phyloP scores from a whole-genome alignment of 2,888 invertebrate genomes.

The Melieria crassipennis region DNA sequence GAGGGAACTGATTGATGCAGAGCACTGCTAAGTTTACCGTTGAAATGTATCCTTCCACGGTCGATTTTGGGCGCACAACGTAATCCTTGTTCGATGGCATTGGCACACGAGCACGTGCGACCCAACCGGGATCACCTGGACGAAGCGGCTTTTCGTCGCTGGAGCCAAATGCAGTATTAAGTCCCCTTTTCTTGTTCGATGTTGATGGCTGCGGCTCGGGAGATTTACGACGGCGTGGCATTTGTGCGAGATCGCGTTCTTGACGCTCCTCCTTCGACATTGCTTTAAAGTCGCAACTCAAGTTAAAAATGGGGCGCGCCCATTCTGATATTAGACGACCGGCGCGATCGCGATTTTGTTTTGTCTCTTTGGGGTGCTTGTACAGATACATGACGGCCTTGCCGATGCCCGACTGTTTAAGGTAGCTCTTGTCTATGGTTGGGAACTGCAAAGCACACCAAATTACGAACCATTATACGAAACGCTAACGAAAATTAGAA shows the following conservation, averaged over 20 bases:
- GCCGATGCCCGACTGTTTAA: conserved; percentile 97
- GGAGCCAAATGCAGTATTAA: conserved; percentile 71
- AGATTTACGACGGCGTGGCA: conserved; percentile 68
- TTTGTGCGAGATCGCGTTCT: conserved; percentile 90
- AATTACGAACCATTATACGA: not conserved
- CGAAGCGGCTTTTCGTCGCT: conserved; percentile 74
- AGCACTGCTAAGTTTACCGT: conserved; percentile 68
- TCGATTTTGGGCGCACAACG: conserved; percentile 92
- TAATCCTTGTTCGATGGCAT: conserved; percentile 96
- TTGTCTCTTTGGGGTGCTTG: conserved; percentile 97
- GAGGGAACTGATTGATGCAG: conserved; percentile 16
- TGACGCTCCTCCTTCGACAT: conserved; percentile 93
- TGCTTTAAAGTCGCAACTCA: conserved; percentile 91
- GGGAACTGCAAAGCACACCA: conserved; percentile 72
- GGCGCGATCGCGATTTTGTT: conserved; percentile 88
- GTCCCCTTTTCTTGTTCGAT: conserved; percentile 67
- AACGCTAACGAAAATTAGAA: not conserved
- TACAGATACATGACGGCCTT: conserved; percentile 99
- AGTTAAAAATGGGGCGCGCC: conserved; percentile 97
- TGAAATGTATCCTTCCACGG: conserved; percentile 86
- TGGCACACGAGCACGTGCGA: conserved; percentile 93
- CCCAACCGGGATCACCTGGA: conserved; percentile 97
- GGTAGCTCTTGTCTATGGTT: conserved; percentile 83
- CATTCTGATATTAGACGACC: conserved; percentile 96
- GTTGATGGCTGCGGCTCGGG: conserved; percentile 66